phyloP scores from a whole-genome alignment of 2,797 vertebrate genomes.

The Amblyopsis hoosieri region DNA sequence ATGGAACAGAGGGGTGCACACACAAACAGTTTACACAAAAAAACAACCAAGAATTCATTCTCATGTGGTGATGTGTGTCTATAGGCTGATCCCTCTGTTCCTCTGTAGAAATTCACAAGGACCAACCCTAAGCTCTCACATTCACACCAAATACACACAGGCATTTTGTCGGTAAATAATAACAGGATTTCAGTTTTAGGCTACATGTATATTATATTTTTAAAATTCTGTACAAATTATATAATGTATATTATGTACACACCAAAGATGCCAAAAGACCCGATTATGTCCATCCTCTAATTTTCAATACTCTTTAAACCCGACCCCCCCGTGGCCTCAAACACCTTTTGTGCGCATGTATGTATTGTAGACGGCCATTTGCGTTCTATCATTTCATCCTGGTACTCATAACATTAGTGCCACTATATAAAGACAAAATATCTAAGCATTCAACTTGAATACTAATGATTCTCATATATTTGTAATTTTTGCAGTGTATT shows the following conservation, averaged over 20 bases:
- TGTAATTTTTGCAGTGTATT: constrained; percentile 3
- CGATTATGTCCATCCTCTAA: constrained; percentile 19
- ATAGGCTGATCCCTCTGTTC: constrained; percentile 77
- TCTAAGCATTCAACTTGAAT: background rate
- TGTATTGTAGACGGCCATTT: constrained; percentile 11
- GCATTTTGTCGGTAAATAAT: constrained; percentile 37
- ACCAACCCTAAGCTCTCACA: constrained; percentile 44
- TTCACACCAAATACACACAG: constrained; percentile 33
- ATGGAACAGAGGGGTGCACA: constrained; percentile 61
- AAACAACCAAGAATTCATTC: constrained; percentile 44
- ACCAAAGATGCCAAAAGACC: constrained; percentile 28
- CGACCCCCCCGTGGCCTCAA: background rate
- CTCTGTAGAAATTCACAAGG: constrained; percentile 74
- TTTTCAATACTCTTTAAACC: background rate
- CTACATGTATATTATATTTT: constrained; percentile 53
- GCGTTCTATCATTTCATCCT: constrained; percentile 24
- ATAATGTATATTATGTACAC: constrained; percentile 79
- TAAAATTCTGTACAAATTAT: constrained; percentile 80
- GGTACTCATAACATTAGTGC: too few species aligned
- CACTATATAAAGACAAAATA: constrained; percentile 1
- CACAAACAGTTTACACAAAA: constrained; percentile 38
- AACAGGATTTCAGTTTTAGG: constrained; percentile 37
- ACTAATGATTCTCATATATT: constrained; percentile 1
- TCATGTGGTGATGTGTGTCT: constrained; percentile 23
- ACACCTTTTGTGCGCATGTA: constrained; percentile 15